Base-by-base conservation (phyloP, 2,113 vertebrate species). In the Uropsilus gracilis region DNA sequence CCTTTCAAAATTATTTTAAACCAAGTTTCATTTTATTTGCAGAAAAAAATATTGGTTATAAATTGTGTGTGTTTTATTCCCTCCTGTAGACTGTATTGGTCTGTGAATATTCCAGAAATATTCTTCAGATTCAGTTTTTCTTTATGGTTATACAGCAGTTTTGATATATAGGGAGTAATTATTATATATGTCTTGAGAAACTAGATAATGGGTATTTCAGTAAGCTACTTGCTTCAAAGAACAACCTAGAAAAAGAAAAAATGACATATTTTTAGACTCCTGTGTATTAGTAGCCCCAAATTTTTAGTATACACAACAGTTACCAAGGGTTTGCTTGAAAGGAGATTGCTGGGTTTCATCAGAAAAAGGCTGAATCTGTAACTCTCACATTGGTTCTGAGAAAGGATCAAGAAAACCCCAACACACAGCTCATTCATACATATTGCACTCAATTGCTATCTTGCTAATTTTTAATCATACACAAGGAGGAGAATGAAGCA, bases 391-490 rank as follows among this genome's bases (percentile, higher is more conserved):
- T 26, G n/a, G 30, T 92, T 9, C 46, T 42, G 12, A 37, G 2
- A 85, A 28, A 94, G 32, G 20, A 55, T 55, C 16, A 80, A 84
- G 30, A 78, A 37, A 17, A 8, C 24, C 26, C 18, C 59, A 83
- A 81, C 42, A 81, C 42, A 6, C 11, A 80, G 22, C 46, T 78
- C 0, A 55, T 95, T 68, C 24, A 42, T 30, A 85, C 71, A 76
- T n/a, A 50, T 13, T 76, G 16, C 8, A 50, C 5, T 77, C 37
- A 37, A 77, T 5, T 57, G 0, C 46, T 83, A 80, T 76, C 50
- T 63, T 80, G 26, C 32, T 92, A 81, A 88, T 87, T 96, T 87
- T 77, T 48, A 84, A 24, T 84, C 22, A 92, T 90, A 50, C 11
- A 61, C 32, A 83, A 84, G 57, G 7, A 57, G 8, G 17, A 89